Percentiles rank a stretch among this genome's conserved stretches.
phyloP scores from a whole-genome alignment of 2,888 invertebrate species.

The Pristionchus arcanus region DNA sequence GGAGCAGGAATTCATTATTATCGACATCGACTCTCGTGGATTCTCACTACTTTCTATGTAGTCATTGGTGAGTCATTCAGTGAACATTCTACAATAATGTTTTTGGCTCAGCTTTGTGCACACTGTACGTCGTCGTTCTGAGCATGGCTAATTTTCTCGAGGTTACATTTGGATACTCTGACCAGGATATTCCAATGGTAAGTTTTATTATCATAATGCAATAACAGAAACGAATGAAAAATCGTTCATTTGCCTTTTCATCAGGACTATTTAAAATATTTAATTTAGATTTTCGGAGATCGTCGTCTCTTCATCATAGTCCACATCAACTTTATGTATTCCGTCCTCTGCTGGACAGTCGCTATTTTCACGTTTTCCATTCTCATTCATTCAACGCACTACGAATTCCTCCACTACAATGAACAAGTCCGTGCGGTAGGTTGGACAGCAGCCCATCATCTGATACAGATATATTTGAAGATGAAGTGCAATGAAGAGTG shows the following conservation, averaged over 20 bases:
- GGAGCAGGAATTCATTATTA: slow-evolving; percentile 25
- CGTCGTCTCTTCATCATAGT: neutral
- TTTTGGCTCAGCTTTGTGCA: neutral
- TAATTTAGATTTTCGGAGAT: slow-evolving; percentile 46
- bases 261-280: too few species aligned
- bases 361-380: slow-evolving; percentile 37
- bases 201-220: neutral
- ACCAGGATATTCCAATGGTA: neutral
- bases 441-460: neutral
- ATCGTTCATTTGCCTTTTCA: neutral
- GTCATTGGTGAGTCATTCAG: neutral
- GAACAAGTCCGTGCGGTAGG: neutral
- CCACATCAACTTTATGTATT: neutral
- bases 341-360: neutral
- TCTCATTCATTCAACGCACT: slow-evolving; percentile 38
- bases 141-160: neutral
- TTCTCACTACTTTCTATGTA: neutral
- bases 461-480: neutral
- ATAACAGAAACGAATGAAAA: neutral
- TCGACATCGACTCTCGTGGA: neutral
- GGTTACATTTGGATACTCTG: neutral
- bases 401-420: slow-evolving; percentile 44
- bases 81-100: neutral
- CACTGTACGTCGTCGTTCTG: neutral
- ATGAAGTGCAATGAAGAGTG: slow-evolving; percentile 2